Conservation (phyloP, 2,113 vertebrate genomes). For the Centrocercus urophasianus region DNA sequence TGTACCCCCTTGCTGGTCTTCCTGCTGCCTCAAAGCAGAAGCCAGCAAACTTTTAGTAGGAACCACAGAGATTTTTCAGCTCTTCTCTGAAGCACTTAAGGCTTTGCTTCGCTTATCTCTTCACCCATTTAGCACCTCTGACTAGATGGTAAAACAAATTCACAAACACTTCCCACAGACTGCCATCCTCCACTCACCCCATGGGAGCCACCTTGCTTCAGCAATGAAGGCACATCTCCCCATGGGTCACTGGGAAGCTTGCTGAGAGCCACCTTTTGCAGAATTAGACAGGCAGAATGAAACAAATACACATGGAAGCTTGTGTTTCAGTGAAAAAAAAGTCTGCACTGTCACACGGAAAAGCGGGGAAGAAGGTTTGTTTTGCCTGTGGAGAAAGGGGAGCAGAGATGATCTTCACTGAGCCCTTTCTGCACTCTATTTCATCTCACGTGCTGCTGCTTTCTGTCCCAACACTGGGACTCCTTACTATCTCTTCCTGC, state of each 20-base stretch:
- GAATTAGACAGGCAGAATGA: background rate
- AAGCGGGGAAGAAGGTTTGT: background rate
- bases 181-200: background rate
- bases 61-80: background rate
- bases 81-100: background rate
- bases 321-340: background rate
- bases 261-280: background rate
- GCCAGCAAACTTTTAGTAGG: accelerated
- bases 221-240: background rate
- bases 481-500: background rate
- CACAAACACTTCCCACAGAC: background rate
- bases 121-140: background rate
- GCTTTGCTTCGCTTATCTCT: background rate
- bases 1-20: background rate
- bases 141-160: slow-evolving; percentile 14
- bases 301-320: background rate
- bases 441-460: background rate
- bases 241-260: background rate
- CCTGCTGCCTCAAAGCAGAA: background rate
- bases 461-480: background rate
- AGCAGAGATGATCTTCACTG: background rate
- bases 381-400: background rate
- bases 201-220: accelerated
- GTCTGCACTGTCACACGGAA: background rate
- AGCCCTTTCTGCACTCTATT: background rate